Evolutionary conservation across 2,888 invertebrate species (phyloP).

Genomic region (Drosophila fungiperda): DNA sequence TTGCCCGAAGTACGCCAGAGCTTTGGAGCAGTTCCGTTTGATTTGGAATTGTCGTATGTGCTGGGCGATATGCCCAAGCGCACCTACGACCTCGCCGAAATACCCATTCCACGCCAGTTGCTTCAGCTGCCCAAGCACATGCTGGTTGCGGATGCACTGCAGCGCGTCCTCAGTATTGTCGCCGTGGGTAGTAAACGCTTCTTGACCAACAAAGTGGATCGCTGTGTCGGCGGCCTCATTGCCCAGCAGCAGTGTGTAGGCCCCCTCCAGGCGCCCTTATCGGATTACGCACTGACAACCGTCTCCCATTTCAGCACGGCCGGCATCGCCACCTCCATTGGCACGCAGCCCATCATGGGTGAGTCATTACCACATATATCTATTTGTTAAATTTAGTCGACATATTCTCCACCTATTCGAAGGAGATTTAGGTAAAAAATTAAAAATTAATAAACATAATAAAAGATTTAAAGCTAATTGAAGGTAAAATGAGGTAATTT

Average conservation of each 20-base stretch:
- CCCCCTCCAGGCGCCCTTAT: conserved; percentile 97
- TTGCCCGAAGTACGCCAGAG: conserved; percentile 67
- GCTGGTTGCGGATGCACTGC: conserved; percentile 80
- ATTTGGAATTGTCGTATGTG: conserved; percentile 94
- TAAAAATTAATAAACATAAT: not conserved
- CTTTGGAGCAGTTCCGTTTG: conserved; percentile 90
- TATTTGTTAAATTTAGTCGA: not conserved
- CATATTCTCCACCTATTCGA: not conserved
- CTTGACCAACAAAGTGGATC: conserved; percentile 97
- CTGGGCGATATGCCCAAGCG: conserved; percentile 93
- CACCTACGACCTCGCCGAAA: conserved; percentile 85
- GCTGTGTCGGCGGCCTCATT: conserved; percentile 97
- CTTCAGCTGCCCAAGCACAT: conserved; percentile 85
- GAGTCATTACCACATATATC: conserved; percentile 3
- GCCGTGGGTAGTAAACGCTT: conserved; percentile 98
- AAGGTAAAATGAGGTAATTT: no score
- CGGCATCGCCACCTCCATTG: conserved; percentile 97
- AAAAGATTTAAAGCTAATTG: not conserved
- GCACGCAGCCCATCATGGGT: conserved; percentile 97
- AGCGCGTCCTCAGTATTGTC: conserved; percentile 93
- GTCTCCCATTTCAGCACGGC: conserved; percentile 92
- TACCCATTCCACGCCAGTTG: conserved; percentile 35
- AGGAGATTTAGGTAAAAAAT: not conserved
- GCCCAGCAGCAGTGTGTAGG: conserved; percentile 99
- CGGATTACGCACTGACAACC: conserved; percentile 96